Evolutionary conservation across 2,113 vertebrate species (phyloP).

Genomic region (Trogon melanurus): DNA sequence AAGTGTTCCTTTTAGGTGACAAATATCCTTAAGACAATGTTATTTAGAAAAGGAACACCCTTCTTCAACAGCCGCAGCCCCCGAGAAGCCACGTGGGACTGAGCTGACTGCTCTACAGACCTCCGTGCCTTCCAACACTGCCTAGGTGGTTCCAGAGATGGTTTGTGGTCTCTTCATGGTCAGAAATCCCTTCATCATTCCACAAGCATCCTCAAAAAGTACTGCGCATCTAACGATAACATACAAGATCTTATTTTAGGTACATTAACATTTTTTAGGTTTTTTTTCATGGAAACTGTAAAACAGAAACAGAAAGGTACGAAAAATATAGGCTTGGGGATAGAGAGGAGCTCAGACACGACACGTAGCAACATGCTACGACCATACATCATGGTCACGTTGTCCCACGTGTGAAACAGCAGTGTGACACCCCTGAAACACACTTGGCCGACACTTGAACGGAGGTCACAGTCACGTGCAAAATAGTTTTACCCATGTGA

Average conservation of each 20-base stretch:
- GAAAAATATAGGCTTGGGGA: not conserved
- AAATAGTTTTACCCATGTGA: not conserved
- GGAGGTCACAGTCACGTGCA: fast-evolving
- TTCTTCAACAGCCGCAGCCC: not conserved
- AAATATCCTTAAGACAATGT: not conserved
- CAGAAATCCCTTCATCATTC: not conserved
- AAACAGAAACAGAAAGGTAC: not conserved
- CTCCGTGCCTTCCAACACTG: not conserved
- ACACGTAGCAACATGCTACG: fast-evolving
- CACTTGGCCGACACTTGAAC: fast-evolving
- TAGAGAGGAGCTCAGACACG: not conserved
- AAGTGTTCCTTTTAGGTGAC: not conserved
- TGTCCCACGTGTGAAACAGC: fast-evolving
- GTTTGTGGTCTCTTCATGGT: fast-evolving
- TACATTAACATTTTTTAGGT: not conserved
- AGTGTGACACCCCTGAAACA: fast-evolving
- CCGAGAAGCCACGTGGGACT: fast-evolving
- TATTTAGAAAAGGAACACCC: not conserved
- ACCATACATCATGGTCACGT: fast-evolving
- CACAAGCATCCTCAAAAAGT: not conserved
- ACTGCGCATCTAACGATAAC: not conserved
- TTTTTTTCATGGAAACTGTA: not conserved
- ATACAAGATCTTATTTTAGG: not conserved
- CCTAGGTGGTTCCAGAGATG: not conserved
- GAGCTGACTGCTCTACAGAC: not conserved